These are phyloP conservation scores for Rattus rattus DNA, from an alignment of 2,113 vertebrate genomes.

Conservation along the genomic window DNA sequence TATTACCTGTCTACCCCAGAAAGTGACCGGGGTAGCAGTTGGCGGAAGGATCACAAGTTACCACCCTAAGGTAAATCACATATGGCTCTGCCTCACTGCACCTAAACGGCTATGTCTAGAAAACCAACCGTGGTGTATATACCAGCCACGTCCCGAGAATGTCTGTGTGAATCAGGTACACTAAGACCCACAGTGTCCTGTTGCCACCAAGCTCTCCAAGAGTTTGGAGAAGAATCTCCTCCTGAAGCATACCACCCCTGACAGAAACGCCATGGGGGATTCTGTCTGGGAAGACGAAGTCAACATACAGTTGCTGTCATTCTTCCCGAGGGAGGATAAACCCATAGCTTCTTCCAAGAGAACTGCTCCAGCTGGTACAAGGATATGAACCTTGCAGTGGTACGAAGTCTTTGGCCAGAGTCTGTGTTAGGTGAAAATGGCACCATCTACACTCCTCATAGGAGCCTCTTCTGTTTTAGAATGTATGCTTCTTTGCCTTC, in stretches of 20 bases:
- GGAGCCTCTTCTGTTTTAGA: constrained; percentile 29
- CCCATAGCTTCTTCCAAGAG: neutral
- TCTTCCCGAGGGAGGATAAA: constrained; percentile 29
- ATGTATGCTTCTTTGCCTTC: constrained; percentile 5
- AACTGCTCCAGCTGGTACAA: neutral
- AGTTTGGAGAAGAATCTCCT: neutral
- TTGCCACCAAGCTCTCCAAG: neutral
- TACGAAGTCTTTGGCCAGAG: neutral
- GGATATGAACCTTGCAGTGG: neutral
- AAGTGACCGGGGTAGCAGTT: neutral
- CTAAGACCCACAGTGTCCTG: rapidly evolving
- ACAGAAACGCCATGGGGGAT: neutral
- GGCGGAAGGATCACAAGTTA: neutral
- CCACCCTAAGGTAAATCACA: neutral
- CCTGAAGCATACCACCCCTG: neutral
- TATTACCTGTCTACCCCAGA: neutral
- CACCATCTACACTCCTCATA: constrained; percentile 9
- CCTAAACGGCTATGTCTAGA: neutral
- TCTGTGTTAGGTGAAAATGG: neutral
- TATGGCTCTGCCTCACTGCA: neutral
- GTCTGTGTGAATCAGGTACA: neutral
- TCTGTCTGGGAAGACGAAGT: neutral
- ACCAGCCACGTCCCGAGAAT: neutral
- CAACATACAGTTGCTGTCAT: neutral
- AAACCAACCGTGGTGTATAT: neutral